Conservation (phyloP, 2,113 vertebrate species). For the Hydrochoerus hydrochaeris region DNA sequence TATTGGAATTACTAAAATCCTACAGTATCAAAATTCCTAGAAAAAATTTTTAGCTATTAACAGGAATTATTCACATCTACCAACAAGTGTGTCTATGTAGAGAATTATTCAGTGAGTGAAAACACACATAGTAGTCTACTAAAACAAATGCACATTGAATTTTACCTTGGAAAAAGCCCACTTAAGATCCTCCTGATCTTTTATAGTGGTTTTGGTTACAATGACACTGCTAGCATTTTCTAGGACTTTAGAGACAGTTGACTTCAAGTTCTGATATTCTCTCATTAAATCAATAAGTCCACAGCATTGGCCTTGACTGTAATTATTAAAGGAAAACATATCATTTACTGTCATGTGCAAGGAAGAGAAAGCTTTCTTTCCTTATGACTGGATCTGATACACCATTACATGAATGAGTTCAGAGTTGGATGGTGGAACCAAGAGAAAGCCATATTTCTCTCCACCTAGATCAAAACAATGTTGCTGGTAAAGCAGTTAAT, state of each 20-base stretch:
- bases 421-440: background rate
- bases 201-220: slow-evolving; percentile 88
- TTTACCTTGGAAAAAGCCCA: slow-evolving; percentile 91
- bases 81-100: background rate
- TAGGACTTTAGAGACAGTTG: slow-evolving; percentile 86
- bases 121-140: background rate
- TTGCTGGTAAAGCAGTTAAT: background rate
- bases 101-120: background rate
- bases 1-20: slow-evolving; percentile 12
- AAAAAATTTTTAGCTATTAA: background rate
- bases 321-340: slow-evolving; percentile 40
- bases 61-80: background rate
- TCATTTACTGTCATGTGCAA: background rate
- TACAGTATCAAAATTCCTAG: background rate
- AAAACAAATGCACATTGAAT: slow-evolving; percentile 43
- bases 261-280: slow-evolving; percentile 91
- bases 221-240: slow-evolving; percentile 89
- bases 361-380: too few species aligned
- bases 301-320: slow-evolving; percentile 92
- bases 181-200: slow-evolving; percentile 91
- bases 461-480: background rate
- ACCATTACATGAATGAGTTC: background rate
- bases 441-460: background rate
- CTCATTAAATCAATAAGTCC: slow-evolving; percentile 90
- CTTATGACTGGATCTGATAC: accelerated